phyloP scores from a whole-genome alignment of 2,888 invertebrate genomes.

The Amphimallon solstitiale region DNA sequence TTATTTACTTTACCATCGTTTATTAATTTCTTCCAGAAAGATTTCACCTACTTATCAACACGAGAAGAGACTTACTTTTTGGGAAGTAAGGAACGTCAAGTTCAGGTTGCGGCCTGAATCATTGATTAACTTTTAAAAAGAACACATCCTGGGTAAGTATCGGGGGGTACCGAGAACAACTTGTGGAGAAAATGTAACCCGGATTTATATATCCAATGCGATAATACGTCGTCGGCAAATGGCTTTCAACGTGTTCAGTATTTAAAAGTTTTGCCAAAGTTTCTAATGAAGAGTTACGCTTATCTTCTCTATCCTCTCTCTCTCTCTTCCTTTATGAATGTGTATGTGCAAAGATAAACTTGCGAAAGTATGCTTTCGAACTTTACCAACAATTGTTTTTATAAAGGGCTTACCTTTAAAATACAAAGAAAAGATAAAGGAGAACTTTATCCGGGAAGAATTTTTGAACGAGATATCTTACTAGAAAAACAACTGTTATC shows the following conservation, averaged over 20 bases:
- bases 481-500: too few relatives aligned
- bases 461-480: too few relatives aligned
- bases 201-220: constrained; percentile 2
- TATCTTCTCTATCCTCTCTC: too few relatives aligned
- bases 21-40: not conserved
- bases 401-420: not conserved
- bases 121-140: constrained; percentile 5
- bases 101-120: not conserved
- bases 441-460: too few relatives aligned
- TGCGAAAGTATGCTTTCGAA: not conserved
- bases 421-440: too few relatives aligned
- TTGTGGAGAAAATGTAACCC: not conserved
- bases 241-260: constrained; percentile 8
- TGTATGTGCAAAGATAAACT: not conserved
- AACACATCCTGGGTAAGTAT: not conserved
- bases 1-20: not conserved
- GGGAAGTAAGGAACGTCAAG: not conserved
- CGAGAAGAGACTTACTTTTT: not conserved
- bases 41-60: not conserved
- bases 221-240: not conserved
- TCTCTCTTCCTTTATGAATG: too few relatives aligned
- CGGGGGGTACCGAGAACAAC: not conserved
- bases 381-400: constrained; percentile 1
- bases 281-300: constrained; percentile 6
- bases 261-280: constrained; percentile 8